phyloP scores from a whole-genome alignment of 1,140 invertebrate species.

The Polypedilum vanderplanki region DNA sequence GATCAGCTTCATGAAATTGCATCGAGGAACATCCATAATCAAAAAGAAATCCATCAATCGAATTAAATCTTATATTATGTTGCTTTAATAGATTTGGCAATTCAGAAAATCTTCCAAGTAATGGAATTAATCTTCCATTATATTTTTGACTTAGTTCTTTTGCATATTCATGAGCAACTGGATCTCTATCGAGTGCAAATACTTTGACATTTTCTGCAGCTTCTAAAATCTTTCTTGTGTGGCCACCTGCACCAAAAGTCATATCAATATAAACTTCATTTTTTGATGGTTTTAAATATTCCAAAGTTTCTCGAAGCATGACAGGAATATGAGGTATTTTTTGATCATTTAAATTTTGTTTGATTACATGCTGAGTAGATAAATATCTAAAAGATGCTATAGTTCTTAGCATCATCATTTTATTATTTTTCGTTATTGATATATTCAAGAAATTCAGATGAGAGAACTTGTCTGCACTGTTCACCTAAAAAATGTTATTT shows the following conservation, averaged over 20 bases:
- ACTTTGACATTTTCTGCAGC: slow-evolving; percentile 55
- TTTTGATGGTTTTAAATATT: slow-evolving; percentile 56
- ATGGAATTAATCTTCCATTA: slow-evolving; percentile 62
- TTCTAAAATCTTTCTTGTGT: slow-evolving; percentile 58
- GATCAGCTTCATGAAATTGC: slow-evolving; percentile 74
- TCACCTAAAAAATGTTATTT: slow-evolving; percentile 41
- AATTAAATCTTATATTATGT: slow-evolving; percentile 52
- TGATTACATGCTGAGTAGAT: slow-evolving; percentile 29
- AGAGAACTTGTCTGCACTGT: slow-evolving; percentile 62
- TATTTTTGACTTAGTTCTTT: slow-evolving; percentile 55
- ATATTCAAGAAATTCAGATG: slow-evolving; percentile 60
- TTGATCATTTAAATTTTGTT: slow-evolving; percentile 22
- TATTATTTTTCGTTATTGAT: slow-evolving; percentile 52
- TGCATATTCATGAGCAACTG: slow-evolving; percentile 63
- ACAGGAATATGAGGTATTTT: slow-evolving; percentile 57
- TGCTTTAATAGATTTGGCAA: slow-evolving; percentile 59
- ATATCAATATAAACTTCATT: slow-evolving; percentile 68
- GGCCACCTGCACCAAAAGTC: slow-evolving; percentile 94
- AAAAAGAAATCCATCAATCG: slow-evolving; percentile 81
- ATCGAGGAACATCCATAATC: slow-evolving; percentile 95
- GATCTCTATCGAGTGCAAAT: slow-evolving; percentile 84
- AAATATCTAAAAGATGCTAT: slow-evolving; percentile 31
- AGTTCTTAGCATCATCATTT: slow-evolving; percentile 36
- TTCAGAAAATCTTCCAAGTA: slow-evolving; percentile 84
- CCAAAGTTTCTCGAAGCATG: slow-evolving; percentile 60